Conservation (phyloP, 2,113 vertebrate species). For the Cyprinus carpio region DNA sequence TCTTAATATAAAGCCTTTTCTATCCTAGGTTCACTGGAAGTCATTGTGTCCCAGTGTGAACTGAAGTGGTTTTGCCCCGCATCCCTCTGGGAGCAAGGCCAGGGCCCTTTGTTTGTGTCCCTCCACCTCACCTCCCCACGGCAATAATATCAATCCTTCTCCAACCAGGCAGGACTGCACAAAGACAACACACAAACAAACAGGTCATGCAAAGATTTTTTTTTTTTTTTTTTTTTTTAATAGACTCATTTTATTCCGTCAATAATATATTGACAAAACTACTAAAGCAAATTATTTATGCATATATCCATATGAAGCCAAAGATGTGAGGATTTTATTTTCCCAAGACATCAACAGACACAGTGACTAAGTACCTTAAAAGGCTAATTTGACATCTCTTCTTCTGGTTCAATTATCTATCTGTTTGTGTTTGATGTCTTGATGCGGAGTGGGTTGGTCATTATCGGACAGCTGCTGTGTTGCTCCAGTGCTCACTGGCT, state of each 20-base stretch:
- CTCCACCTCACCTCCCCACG: conserved; percentile 24
- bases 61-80: conserved; percentile 15
- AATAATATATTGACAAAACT: conserved; percentile 26
- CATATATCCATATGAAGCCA: neutral
- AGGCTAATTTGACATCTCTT: conserved; percentile 9
- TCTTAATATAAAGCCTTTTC: conserved; percentile 51
- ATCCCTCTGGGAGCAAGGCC: conserved; percentile 24
- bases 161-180: conserved; percentile 43
- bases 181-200: conserved; percentile 30
- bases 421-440: conserved; percentile 65
- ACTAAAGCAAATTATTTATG: conserved; percentile 17
- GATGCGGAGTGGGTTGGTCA: conserved; percentile 55
- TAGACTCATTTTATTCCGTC: neutral
- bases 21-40: conserved; percentile 5
- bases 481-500: conserved; percentile 64
- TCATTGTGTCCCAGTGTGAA: conserved; percentile 29
- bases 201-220: neutral
- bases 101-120: conserved; percentile 19
- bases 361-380: neutral
- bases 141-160: conserved; percentile 44
- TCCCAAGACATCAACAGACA: neutral
- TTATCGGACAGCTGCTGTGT: conserved; percentile 65
- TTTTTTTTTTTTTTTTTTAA: conserved; percentile 16
- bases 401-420: conserved; percentile 49
- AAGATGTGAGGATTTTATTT: neutral